Evolutionary conservation across 2,888 invertebrate species (phyloP).

Genomic region (Polydrusus pterygomalis): DNA sequence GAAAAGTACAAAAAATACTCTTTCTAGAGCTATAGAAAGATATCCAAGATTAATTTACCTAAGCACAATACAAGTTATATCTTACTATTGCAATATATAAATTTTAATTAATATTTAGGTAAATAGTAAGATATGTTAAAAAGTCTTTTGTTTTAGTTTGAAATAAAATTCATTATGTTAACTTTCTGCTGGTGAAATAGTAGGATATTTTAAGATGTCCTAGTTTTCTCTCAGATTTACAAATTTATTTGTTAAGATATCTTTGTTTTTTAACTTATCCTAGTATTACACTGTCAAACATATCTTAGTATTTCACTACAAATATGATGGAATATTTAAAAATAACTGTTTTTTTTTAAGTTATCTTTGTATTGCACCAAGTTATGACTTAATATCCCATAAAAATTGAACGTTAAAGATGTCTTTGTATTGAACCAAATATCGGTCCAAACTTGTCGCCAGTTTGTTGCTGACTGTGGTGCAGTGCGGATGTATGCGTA

Average conservation of each 20-base stretch:
- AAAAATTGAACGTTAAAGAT: conserved; percentile 1
- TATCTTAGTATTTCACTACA: neutral
- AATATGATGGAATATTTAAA: neutral
- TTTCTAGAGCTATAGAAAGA: neutral
- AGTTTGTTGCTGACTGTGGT: neutral
- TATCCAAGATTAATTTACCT: neutral
- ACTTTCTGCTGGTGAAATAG: neutral
- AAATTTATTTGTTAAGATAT: neutral
- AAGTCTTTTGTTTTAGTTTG: neutral
- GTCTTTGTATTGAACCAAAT: conserved; percentile 4
- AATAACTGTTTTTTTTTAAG: neutral
- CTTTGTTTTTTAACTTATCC: neutral
- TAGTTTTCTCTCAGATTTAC: neutral
- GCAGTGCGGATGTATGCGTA: too few species aligned
- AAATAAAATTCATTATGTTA: neutral
- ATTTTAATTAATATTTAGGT: neutral
- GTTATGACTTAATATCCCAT: neutral
- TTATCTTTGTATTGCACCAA: conserved; percentile 2
- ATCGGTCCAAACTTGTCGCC: neutral
- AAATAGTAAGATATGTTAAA: conserved; percentile 1
- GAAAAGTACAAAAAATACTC: neutral
- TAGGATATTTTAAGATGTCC: neutral
- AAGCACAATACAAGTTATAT: neutral
- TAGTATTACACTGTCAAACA: conserved; percentile 1
- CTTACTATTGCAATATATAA: neutral